Evolutionary conservation across 1,140 invertebrate species (phyloP).

Genomic region (Drosophila bocqueti): DNA sequence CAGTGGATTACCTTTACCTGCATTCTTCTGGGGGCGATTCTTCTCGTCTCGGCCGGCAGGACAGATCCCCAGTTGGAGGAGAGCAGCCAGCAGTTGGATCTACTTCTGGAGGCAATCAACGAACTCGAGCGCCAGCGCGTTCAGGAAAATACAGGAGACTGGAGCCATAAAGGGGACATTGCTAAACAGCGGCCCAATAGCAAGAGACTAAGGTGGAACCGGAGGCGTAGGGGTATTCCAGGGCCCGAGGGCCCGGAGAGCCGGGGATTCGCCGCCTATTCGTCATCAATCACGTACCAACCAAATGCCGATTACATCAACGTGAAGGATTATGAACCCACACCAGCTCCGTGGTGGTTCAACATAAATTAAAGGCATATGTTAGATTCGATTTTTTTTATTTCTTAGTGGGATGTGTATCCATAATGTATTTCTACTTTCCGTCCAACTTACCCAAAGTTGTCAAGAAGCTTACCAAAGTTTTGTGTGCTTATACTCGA

Average conservation of each 20-base stretch:
- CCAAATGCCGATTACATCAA: slow-evolving; percentile 52
- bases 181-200: slow-evolving; percentile 47
- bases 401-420: background rate
- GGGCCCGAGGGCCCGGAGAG: background rate
- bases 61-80: background rate
- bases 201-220: slow-evolving; percentile 53
- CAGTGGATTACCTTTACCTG: slow-evolving; percentile 1
- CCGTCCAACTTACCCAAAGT: background rate
- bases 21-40: background rate
- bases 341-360: slow-evolving; percentile 50
- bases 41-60: background rate
- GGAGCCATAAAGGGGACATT: background rate
- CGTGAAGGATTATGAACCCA: slow-evolving; percentile 18
- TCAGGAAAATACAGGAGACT: background rate
- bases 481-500: background rate
- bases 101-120: slow-evolving; percentile 48
- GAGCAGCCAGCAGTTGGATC: slow-evolving; percentile 16
- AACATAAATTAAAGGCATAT: background rate
- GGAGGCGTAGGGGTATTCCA: slow-evolving; percentile 5
- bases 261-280: background rate
- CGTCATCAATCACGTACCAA: background rate
- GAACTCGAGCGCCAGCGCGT: slow-evolving; percentile 44
- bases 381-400: slow-evolving; percentile 1
- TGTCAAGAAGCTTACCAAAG: background rate
- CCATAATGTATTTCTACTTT: background rate